These are phyloP conservation scores for Helostoma temminkii DNA, from an alignment of 2,797 vertebrate genomes.

Conservation along the genomic window DNA sequence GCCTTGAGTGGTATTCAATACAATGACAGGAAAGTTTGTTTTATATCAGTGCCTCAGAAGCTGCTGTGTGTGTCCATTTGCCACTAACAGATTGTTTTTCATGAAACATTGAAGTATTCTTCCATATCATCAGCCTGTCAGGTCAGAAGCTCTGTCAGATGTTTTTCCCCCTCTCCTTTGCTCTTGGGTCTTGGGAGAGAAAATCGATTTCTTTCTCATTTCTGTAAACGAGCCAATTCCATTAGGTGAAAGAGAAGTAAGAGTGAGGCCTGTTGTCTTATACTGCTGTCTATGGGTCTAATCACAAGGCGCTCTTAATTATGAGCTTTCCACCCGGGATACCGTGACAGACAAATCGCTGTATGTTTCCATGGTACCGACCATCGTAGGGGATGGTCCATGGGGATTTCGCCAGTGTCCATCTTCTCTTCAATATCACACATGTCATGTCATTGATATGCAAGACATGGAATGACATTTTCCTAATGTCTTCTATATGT, in stretches of 20 bases:
- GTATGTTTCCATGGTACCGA: constrained; percentile 71
- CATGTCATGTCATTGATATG: constrained; percentile 19
- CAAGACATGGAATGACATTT: neutral
- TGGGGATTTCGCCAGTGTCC: constrained; percentile 50
- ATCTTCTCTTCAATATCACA: constrained; percentile 24
- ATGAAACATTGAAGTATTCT: constrained; percentile 38
- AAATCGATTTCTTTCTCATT: constrained; percentile 41
- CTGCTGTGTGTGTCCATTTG: neutral
- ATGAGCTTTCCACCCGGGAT: constrained; percentile 68
- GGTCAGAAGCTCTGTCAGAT: constrained; percentile 15
- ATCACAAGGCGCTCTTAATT: constrained; percentile 74
- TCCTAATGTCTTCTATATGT: neutral
- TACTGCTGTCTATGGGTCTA: constrained; percentile 58
- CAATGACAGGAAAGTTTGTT: neutral
- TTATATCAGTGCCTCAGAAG: neutral
- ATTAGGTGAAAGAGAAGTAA: constrained; percentile 39
- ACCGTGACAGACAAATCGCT: constrained; percentile 46
- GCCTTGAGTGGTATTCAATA: neutral
- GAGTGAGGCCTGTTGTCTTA: constrained; percentile 32
- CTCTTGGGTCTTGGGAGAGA: neutral
- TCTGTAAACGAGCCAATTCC: constrained; percentile 43
- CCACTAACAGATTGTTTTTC: constrained; percentile 29
- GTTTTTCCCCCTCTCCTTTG: constrained; percentile 4
- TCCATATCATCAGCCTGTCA: constrained; percentile 49
- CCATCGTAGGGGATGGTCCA: constrained; percentile 58